Evolutionary conservation across 1,140 invertebrate genomes (phyloP).

Genomic region (Cylas formicarius): DNA sequence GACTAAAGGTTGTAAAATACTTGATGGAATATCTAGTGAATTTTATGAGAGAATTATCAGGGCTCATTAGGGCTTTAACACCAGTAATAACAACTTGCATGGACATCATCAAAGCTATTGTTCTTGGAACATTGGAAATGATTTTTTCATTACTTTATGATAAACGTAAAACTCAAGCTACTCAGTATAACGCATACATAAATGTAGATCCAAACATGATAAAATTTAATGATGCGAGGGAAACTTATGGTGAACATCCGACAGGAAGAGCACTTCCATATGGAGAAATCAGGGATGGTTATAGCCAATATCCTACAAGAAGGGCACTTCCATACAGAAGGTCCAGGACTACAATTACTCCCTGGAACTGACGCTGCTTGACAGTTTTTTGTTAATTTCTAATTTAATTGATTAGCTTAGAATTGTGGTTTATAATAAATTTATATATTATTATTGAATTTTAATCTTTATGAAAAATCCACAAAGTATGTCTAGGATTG

Average conservation of each 20-base stretch:
- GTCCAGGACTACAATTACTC: too few species aligned
- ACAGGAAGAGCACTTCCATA: conserved; percentile 18
- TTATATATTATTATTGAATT: too few species aligned
- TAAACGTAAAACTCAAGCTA: conserved; percentile 3
- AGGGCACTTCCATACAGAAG: conserved; percentile 16
- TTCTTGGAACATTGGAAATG: conserved; percentile 32
- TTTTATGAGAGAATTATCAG: conserved; percentile 31
- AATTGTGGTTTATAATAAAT: too few species aligned
- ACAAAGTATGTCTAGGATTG: too few species aligned
- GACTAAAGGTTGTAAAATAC: conserved; percentile 22
- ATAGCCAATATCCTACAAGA: conserved; percentile 15
- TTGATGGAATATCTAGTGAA: conserved; percentile 29
- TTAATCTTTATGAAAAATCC: too few species aligned
- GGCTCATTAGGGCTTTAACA: conserved; percentile 34
- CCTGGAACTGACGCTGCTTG: too few species aligned
- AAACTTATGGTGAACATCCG: conserved; percentile 13
- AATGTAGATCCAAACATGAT: conserved; percentile 7
- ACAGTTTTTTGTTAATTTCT: too few species aligned
- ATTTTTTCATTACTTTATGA: conserved; percentile 38
- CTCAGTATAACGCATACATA: conserved; percentile 10
- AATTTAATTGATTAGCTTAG: too few species aligned
- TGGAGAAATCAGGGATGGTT: too few species aligned
- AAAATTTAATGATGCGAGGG: not conserved
- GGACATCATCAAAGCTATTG: conserved; percentile 36
- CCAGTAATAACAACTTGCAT: conserved; percentile 40